Evolutionary conservation across 2,888 invertebrate genomes (phyloP).

Genomic region (Bhutanitis thaidina): DNA sequence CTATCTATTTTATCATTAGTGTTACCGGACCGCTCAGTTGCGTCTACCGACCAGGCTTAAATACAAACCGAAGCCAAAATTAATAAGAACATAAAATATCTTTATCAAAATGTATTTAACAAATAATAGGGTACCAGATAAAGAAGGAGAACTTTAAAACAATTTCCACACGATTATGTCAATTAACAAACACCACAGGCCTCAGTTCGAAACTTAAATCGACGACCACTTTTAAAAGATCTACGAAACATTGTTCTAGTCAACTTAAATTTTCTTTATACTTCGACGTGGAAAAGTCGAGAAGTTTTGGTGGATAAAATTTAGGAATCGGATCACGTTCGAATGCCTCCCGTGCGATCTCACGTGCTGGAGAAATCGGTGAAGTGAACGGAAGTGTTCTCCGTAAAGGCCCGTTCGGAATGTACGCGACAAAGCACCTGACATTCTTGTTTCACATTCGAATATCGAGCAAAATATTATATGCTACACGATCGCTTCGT

Average conservation of each 20-base stretch:
- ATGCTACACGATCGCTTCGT: background rate
- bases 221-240: conserved; percentile 26
- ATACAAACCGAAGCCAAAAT: too few species aligned
- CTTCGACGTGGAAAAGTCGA: conserved; percentile 21
- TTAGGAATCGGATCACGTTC: conserved; percentile 47
- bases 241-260: conserved; percentile 11
- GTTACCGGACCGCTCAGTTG: too few species aligned
- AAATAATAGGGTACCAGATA: too few species aligned
- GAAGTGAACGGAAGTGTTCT: conserved; percentile 44
- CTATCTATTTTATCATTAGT: too few species aligned
- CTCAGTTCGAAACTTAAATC: conserved; percentile 45
- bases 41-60: too few species aligned
- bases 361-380: conserved; percentile 54
- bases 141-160: too few species aligned
- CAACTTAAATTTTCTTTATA: conserved; percentile 12
- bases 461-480: conserved; percentile 16
- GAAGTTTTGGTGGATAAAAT: conserved; percentile 30
- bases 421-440: conserved; percentile 36
- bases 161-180: conserved; percentile 51
- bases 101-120: too few species aligned
- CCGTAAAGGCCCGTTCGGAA: conserved; percentile 31
- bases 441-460: conserved; percentile 25
- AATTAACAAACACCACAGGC: conserved; percentile 44
- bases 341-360: conserved; percentile 44
- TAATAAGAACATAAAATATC: too few species aligned